Evolutionary conservation across 2,113 vertebrate species (phyloP).

Genomic region (Myiopsitta monachus): DNA sequence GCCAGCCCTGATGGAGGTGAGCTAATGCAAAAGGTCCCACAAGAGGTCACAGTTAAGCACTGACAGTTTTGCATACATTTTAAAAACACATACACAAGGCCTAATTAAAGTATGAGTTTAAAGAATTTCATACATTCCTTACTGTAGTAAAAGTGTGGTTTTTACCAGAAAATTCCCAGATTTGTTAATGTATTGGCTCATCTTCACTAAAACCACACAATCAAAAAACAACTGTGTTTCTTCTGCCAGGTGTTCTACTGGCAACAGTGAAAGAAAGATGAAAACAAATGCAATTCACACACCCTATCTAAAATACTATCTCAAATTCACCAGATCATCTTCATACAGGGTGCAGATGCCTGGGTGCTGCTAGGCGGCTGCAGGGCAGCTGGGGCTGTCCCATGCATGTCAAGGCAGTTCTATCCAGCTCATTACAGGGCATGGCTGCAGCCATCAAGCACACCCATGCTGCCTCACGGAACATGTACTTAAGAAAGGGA

Average conservation of each 20-base stretch:
- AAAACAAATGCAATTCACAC: not conserved
- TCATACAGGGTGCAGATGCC: not conserved
- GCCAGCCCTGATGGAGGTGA: not conserved
- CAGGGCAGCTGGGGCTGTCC: not conserved
- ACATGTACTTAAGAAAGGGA: not conserved
- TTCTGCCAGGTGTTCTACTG: not conserved
- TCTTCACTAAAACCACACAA: not conserved
- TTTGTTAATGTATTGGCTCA: not conserved
- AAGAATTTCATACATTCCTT: not conserved
- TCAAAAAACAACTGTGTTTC: not conserved
- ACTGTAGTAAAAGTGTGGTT: not conserved
- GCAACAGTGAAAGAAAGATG: not conserved
- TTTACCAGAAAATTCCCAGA: not conserved
- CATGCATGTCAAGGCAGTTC: not conserved
- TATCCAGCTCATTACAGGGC: not conserved
- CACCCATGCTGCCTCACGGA: not conserved
- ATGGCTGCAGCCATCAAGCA: not conserved
- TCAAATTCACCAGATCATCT: not conserved
- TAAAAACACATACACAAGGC: not conserved
- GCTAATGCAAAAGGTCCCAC: not conserved
- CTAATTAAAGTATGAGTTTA: not conserved
- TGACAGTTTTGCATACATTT: not conserved
- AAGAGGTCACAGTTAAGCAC: not conserved
- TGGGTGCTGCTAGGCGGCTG: not conserved
- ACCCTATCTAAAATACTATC: not conserved